Percentiles rank a stretch among this genome's conserved stretches.
Evolutionary conservation across 2,797 vertebrate genomes (phyloP).

Genomic region (Kryptopterus vitreolus): DNA sequence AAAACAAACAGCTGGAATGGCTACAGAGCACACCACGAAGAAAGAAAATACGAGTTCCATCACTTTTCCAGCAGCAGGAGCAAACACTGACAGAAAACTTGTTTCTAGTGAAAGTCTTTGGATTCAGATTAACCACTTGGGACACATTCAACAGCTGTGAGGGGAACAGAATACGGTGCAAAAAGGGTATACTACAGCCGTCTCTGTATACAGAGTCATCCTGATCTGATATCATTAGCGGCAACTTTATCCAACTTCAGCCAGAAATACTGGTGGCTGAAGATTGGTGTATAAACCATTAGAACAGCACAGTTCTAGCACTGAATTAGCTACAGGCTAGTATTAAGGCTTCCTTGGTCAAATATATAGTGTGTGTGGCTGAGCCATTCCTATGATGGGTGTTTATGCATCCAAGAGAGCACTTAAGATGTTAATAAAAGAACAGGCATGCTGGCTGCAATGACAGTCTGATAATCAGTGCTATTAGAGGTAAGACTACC

Average conservation of each 20-base stretch:
- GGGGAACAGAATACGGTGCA: background rate
- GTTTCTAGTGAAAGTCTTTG: too few species aligned
- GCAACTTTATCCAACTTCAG: background rate
- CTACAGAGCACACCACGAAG: background rate
- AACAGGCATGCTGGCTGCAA: background rate
- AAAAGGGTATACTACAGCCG: background rate
- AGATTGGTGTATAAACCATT: background rate
- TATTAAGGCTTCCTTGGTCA: background rate
- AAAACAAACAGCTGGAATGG: slow-evolving; percentile 13
- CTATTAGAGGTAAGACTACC: background rate
- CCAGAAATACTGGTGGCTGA: background rate
- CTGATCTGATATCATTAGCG: background rate
- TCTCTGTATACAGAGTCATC: background rate
- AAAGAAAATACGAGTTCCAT: slow-evolving; percentile 1
- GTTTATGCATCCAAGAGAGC: background rate
- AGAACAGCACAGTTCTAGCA: background rate
- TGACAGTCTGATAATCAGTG: background rate
- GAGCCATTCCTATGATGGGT: background rate
- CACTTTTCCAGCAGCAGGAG: background rate
- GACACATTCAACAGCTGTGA: background rate
- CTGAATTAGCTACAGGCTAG: background rate
- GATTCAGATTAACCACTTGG: background rate
- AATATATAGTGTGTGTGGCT: background rate
- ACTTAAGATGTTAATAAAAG: background rate
- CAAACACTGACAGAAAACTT: background rate